These are phyloP conservation scores for Spilogale gracilis DNA, from an alignment of 2,113 vertebrate genomes.

Conservation along the genomic window DNA sequence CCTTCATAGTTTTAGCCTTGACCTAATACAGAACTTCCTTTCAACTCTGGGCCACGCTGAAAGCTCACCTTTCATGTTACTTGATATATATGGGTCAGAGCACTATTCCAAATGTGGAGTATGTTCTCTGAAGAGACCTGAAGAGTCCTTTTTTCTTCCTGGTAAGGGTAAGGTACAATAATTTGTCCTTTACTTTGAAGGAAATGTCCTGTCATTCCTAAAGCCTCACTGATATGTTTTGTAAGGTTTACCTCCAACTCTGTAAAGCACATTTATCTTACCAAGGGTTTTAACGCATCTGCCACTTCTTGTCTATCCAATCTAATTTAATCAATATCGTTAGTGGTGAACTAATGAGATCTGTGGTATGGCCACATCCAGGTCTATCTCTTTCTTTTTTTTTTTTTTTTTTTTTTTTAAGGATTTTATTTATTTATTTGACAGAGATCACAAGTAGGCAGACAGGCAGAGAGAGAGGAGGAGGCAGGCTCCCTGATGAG, in stretches of 20 bases:
- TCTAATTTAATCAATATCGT: background rate
- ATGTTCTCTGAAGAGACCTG: background rate
- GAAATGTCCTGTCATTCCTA: background rate
- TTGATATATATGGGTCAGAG: background rate
- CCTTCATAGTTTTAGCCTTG: background rate
- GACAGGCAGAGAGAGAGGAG: too few species aligned
- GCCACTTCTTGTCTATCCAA: background rate
- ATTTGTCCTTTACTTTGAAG: constrained; percentile 1
- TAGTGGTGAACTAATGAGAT: background rate
- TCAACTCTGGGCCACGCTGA: background rate
- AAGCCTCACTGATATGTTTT: background rate
- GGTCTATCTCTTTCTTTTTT: background rate
- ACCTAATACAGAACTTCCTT: background rate
- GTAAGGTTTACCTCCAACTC: background rate
- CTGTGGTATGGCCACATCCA: background rate
- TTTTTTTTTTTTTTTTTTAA: too few species aligned
- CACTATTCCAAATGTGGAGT: background rate
- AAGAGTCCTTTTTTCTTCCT: background rate
- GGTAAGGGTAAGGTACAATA: background rate
- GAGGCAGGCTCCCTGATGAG: too few species aligned
- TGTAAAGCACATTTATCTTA: background rate
- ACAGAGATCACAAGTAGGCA: too few species aligned
- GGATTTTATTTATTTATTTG: too few species aligned
- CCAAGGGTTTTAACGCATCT: background rate
- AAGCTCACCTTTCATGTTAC: background rate